Evolutionary conservation across 2,113 vertebrate species (phyloP).

Genomic region (Hirundichthys speculiger): DNA sequence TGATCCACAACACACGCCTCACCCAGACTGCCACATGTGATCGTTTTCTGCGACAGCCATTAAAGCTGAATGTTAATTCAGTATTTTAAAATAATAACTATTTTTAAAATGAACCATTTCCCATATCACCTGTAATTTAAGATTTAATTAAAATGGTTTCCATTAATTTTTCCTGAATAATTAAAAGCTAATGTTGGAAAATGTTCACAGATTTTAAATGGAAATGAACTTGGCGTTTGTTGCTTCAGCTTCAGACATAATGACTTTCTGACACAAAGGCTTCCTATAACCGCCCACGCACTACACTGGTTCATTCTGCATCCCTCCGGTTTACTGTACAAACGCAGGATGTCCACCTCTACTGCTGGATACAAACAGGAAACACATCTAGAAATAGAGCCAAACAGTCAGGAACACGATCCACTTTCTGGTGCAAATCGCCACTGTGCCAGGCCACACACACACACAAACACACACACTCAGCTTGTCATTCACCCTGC

Average conservation of each 20-base stretch:
- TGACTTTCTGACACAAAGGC: slow-evolving; percentile 22
- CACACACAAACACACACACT: no score
- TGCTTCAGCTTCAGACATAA: slow-evolving; percentile 6
- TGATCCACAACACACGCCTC: no score
- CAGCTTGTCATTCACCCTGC: no score
- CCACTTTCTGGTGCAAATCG: slow-evolving; percentile 24
- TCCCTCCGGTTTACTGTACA: slow-evolving; percentile 13
- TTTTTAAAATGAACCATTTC: no score
- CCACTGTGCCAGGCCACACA: neutral
- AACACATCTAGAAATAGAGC: slow-evolving; percentile 51
- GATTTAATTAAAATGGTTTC: no score
- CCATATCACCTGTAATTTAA: no score
- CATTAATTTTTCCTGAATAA: no score
- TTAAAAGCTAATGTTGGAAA: no score
- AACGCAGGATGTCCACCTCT: slow-evolving; percentile 47
- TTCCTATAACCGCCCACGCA: neutral
- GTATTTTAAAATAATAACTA: no score
- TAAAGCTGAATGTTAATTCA: no score
- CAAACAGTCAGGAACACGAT: slow-evolving; percentile 2
- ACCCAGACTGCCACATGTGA: no score
- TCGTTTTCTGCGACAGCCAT: no score
- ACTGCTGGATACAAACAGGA: slow-evolving; percentile 49
- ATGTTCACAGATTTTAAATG: neutral
- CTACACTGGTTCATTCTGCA: neutral
- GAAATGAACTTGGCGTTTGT: neutral